Percentiles rank a stretch among this genome's conserved stretches.
Conservation (phyloP, 2,888 invertebrate species). For the Beris chalybata region DNA sequence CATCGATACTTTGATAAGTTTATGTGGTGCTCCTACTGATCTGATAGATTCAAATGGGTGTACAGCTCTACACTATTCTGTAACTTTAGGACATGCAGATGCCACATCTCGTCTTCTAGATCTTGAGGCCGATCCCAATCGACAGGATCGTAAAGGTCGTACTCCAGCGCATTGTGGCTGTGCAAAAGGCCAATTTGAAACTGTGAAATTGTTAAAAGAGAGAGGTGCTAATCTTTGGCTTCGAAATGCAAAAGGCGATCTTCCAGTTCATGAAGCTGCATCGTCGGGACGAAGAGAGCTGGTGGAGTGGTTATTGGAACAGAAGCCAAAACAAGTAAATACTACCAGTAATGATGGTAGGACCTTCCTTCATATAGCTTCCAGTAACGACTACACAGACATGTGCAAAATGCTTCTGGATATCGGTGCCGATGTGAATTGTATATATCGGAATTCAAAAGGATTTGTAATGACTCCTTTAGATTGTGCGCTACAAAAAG, state of each 20-base stretch:
- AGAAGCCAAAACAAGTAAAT: slow-evolving; percentile 80
- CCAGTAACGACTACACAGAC: slow-evolving; percentile 90
- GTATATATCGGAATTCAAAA: slow-evolving; percentile 78
- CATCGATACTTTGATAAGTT: slow-evolving; percentile 81
- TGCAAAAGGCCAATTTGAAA: slow-evolving; percentile 92
- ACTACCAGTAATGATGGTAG: slow-evolving; percentile 91
- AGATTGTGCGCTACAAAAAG: slow-evolving; percentile 86
- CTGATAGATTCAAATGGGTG: slow-evolving; percentile 92
- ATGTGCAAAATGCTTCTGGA: slow-evolving; percentile 87
- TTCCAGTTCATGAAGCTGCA: slow-evolving; percentile 95
- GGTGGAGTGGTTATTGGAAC: slow-evolving; percentile 83
- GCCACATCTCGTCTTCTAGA: slow-evolving; percentile 87
- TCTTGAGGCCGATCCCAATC: slow-evolving; percentile 86
- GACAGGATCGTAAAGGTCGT: slow-evolving; percentile 89
- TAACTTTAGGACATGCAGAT: slow-evolving; percentile 93
- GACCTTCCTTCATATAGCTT: slow-evolving; percentile 91
- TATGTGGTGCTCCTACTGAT: slow-evolving; percentile 88
- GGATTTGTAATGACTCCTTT: slow-evolving; percentile 86
- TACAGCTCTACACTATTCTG: slow-evolving; percentile 94
- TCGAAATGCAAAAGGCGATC: slow-evolving; percentile 89
- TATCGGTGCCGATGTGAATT: slow-evolving; percentile 82
- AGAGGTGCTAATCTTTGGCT: slow-evolving; percentile 89
- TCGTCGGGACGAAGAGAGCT: slow-evolving; percentile 87
- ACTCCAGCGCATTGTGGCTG: slow-evolving; percentile 95
- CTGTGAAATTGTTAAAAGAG: slow-evolving; percentile 71